Base-by-base conservation (phyloP, 2,888 invertebrate genomes). In the Cheilosia pagana region DNA sequence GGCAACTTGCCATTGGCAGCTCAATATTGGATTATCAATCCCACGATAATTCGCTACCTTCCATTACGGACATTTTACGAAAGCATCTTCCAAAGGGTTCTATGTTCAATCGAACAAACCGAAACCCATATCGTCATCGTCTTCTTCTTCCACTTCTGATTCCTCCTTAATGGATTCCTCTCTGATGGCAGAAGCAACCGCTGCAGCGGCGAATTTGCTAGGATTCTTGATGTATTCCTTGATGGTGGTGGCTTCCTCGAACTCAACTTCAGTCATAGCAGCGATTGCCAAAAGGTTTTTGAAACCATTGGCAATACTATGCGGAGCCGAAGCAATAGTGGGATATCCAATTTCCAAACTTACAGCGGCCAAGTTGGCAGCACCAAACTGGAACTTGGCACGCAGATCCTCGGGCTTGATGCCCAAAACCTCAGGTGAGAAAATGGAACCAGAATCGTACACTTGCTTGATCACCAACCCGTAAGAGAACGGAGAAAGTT, bases 401-500 rank as follows among this genome's bases (percentile, higher is more conserved):
- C 97, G 95, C 79, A 99, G 94, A 92, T 99, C 99, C 91, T 98
- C 99, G 10, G 98, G 97, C 90, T 98, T 99, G 93, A 99, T 99
- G 93, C 99, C 99, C 90, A 99, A 94, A 90, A 99, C 98, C 88
- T 96, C 96, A 0, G 99, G 99, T 16, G 97, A 96, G 92, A 99
- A 99, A 90, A 99, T 96, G 88, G 99, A 98, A 77, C 99, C 99
- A 87, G 98, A 98, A 92, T 99, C 99, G 89, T 99, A 99, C 1
- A 99, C 99, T 94, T 96, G 96, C 92, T 97, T 96, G 87, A 99
- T 98, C 52, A 96, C 93, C 89, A 99, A 94, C 93, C 99, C 99
- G 90, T 99, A 99, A 67, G 98, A 98, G 94, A 99, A 99, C 65
- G 99, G 99, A 92, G 98, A 99, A 93, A 99, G 99, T 94, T 98